phyloP scores from a whole-genome alignment of 2,888 invertebrate species.

The Villa cingulata region DNA sequence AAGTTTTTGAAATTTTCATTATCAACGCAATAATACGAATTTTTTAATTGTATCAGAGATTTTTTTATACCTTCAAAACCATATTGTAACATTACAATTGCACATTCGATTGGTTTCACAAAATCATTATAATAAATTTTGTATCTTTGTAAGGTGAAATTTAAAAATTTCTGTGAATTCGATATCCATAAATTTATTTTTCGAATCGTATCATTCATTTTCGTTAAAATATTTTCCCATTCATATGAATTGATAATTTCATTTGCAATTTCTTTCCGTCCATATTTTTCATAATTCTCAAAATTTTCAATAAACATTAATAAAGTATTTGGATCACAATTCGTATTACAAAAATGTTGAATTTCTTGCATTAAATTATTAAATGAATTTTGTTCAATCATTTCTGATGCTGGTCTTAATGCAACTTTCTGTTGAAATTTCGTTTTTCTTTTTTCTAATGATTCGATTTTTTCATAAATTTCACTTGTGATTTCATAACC shows the following conservation, averaged over 20 bases:
- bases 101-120: conserved; percentile 53
- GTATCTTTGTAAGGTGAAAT: conserved; percentile 38
- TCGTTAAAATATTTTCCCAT: conserved; percentile 6
- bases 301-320: conserved; percentile 19
- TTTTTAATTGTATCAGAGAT: conserved; percentile 36
- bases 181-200: conserved; percentile 30
- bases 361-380: conserved; percentile 27
- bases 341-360: conserved; percentile 28
- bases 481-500: conserved; percentile 24
- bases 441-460: conserved; percentile 18
- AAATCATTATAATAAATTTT: conserved; percentile 65
- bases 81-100: conserved; percentile 51
- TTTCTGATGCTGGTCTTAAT: conserved; percentile 21
- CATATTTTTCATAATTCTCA: conserved; percentile 9
- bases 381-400: conserved; percentile 23
- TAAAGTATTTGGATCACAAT: conserved; percentile 25
- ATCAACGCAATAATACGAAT: conserved; percentile 4
- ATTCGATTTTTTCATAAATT: conserved; percentile 17
- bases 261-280: conserved; percentile 7
- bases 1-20: conserved; percentile 15
- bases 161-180: conserved; percentile 29
- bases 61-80: conserved; percentile 46
- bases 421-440: conserved; percentile 29
- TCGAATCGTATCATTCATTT: conserved; percentile 22
- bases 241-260: conserved; percentile 8